Evolutionary conservation across 1,140 invertebrate species (phyloP).

Genomic region (Micrasema minimum): DNA sequence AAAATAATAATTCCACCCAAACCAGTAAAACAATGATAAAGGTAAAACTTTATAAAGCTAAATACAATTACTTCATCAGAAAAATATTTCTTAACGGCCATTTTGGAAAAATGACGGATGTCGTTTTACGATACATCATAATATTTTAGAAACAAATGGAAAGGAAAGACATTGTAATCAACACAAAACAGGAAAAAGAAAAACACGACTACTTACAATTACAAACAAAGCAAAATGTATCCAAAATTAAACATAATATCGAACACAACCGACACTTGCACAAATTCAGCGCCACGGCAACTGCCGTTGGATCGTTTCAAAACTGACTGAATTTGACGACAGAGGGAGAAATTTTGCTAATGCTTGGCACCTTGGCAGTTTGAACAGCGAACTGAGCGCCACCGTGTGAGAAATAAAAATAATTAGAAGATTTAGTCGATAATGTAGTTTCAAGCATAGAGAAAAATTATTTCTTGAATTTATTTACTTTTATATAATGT

Average conservation of each 20-base stretch:
- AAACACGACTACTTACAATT: slow-evolving; percentile 33
- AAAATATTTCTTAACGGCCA: slow-evolving; percentile 50
- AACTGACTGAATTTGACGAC: slow-evolving; percentile 30
- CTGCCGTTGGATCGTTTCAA: slow-evolving; percentile 35
- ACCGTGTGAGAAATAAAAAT: neutral
- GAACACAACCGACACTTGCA: slow-evolving; percentile 45
- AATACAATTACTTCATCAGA: slow-evolving; percentile 42
- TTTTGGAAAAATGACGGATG: slow-evolving; percentile 49
- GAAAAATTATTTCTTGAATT: too few species aligned
- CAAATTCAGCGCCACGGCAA: slow-evolving; percentile 14
- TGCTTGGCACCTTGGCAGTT: neutral
- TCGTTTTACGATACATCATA: slow-evolving; percentile 32
- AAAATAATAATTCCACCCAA: neutral
- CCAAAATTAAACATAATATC: slow-evolving; percentile 40
- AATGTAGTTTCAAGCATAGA: slow-evolving; percentile 7
- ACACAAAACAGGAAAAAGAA: neutral
- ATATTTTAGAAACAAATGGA: slow-evolving; percentile 9
- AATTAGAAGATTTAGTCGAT: slow-evolving; percentile 20
- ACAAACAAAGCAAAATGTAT: slow-evolving; percentile 12
- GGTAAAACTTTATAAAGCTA: slow-evolving; percentile 13
- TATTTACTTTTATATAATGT: too few species aligned
- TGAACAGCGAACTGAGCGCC: slow-evolving; percentile 26
- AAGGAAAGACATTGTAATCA: slow-evolving; percentile 2
- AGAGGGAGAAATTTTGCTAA: slow-evolving; percentile 5
- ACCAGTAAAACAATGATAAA: neutral